Evolutionary conservation across 2,888 invertebrate genomes (phyloP).

Genomic region (Anoplius nigerrimus): DNA sequence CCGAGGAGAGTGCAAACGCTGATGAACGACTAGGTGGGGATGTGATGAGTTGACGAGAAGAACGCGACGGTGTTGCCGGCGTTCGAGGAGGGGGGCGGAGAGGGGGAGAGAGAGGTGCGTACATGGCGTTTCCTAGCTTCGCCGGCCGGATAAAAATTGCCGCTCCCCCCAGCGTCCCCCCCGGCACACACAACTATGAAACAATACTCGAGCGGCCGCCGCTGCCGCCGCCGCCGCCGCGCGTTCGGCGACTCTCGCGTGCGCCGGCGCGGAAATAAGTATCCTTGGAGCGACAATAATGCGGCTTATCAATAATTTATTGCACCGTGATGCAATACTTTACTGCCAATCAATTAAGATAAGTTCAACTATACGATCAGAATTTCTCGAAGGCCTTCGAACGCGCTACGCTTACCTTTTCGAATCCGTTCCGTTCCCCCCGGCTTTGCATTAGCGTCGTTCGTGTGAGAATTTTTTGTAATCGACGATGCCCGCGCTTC

Average conservation of each 20-base stretch:
- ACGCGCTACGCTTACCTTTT: background rate
- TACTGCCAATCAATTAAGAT: slow-evolving; percentile 43
- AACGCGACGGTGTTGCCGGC: slow-evolving; percentile 7
- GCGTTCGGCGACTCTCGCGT: slow-evolving; percentile 8
- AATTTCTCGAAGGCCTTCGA: slow-evolving; percentile 19
- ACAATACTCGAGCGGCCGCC: too few species aligned
- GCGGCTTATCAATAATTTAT: slow-evolving; percentile 50
- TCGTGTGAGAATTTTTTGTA: too few species aligned
- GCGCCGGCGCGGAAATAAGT: slow-evolving; percentile 34
- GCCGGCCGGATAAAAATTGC: slow-evolving; percentile 29
- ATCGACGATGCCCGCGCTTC: too few species aligned
- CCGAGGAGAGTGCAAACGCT: slow-evolving; percentile 3
- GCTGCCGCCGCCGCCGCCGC: too few species aligned
- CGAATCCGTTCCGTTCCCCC: background rate
- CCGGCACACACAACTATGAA: slow-evolving; percentile 6
- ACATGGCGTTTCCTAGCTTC: background rate
- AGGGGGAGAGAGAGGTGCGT: too few species aligned
- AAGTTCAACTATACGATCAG: slow-evolving; percentile 30
- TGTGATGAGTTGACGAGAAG: slow-evolving; percentile 1
- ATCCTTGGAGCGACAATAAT: slow-evolving; percentile 42
- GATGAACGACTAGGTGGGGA: background rate
- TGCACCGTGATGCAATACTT: slow-evolving; percentile 39
- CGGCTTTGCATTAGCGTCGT: too few species aligned
- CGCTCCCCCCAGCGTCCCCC: slow-evolving; percentile 16
- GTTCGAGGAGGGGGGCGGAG: slow-evolving; percentile 1